These are phyloP conservation scores for Dicranocentrus wangi DNA, from an alignment of 2,888 invertebrate species.

Conservation along the genomic window DNA sequence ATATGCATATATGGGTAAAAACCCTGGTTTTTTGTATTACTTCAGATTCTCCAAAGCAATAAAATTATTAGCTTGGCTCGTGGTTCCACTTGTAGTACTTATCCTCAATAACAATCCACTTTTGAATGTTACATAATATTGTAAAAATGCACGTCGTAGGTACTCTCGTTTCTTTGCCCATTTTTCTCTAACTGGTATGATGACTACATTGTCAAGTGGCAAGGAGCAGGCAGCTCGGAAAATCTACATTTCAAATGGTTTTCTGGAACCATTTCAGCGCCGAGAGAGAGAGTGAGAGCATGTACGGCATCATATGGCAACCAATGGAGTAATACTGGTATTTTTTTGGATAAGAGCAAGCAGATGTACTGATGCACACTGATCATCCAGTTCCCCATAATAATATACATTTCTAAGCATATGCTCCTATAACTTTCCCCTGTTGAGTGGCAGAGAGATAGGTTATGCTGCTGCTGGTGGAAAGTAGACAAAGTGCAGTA, in stretches of 20 bases:
- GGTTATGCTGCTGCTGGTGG: not conserved
- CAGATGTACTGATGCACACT: not conserved
- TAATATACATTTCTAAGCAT: not conserved
- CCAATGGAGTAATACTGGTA: not conserved
- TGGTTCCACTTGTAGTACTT: conserved; percentile 7
- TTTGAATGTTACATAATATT: conserved; percentile 11
- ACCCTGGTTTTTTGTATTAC: too few relatives aligned
- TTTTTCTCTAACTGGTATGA: too few relatives aligned
- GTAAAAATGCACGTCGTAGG: not conserved
- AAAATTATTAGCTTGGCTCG: conserved; percentile 6
- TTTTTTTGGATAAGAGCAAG: not conserved
- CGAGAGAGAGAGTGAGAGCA: not conserved
- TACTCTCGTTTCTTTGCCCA: not conserved
- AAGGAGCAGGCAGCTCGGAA: not conserved
- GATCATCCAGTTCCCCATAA: not conserved
- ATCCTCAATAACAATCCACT: conserved; percentile 39
- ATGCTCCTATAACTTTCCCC: not conserved
- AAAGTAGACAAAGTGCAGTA: not conserved
- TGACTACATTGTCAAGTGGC: too few relatives aligned
- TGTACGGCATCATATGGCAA: not conserved
- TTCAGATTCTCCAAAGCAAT: too few relatives aligned
- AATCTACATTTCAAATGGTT: conserved; percentile 23
- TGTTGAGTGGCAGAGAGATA: too few relatives aligned
- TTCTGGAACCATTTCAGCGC: not conserved
- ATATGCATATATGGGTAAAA: too few relatives aligned